A percentile compares a stretch with the other conserved stretches of the same genome.
phyloP scores from a whole-genome alignment of 2,113 vertebrate genomes.

The Malurus cyaneus region DNA sequence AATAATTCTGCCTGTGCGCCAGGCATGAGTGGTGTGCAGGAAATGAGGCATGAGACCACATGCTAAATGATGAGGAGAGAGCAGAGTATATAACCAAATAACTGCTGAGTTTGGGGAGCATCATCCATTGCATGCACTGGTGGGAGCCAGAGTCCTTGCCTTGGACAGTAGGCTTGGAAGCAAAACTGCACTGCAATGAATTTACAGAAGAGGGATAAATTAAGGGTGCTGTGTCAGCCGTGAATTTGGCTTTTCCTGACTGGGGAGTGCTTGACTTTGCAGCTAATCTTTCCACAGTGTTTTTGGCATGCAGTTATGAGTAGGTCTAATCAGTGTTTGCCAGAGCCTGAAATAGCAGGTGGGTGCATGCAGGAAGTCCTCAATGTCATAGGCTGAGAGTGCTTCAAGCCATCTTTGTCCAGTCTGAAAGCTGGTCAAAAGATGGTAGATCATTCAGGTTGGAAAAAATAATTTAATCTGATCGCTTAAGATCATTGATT shows the following conservation, averaged over 20 bases:
- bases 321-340: not conserved
- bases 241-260: conserved; percentile 31
- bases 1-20: conserved; percentile 37
- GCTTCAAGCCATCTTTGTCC: not conserved
- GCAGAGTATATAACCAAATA: not conserved
- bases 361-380: not conserved
- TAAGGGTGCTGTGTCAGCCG: not conserved
- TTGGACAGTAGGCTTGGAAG: not conserved
- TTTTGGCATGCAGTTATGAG: conserved; percentile 9
- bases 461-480: not conserved
- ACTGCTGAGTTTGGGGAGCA: not conserved
- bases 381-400: fast-evolving
- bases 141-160: not conserved
- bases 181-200: not conserved
- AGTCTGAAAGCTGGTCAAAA: not conserved
- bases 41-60: conserved; percentile 31
- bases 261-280: conserved; percentile 39
- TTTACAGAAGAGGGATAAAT: not conserved
- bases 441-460: not conserved
- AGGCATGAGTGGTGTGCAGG: not conserved
- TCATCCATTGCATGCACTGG: not conserved
- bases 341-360: not conserved
- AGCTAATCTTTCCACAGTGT: not conserved
- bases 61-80: not conserved
- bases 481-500: not conserved